Percentiles rank a stretch among this genome's conserved stretches.
Evolutionary conservation across 2,113 vertebrate species (phyloP).

Genomic region (Rhinogobius similis): DNA sequence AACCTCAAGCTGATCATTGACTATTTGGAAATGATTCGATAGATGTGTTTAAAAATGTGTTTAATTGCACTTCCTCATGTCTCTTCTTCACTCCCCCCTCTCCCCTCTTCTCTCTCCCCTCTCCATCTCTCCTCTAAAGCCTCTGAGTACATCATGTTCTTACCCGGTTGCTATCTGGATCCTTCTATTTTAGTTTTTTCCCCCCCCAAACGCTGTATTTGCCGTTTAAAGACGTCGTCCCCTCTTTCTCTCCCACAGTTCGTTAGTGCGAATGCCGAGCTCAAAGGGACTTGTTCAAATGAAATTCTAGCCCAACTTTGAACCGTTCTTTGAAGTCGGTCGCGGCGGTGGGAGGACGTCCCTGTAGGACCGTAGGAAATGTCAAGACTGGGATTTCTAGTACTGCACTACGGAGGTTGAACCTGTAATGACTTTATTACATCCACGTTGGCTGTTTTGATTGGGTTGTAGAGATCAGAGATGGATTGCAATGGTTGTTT

Average conservation of each 20-base stretch:
- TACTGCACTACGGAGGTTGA: slow-evolving; percentile 12
- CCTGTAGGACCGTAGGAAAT: background rate
- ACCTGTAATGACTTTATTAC: background rate
- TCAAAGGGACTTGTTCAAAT: slow-evolving; percentile 39
- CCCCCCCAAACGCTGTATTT: slow-evolving; percentile 36
- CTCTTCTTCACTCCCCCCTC: slow-evolving; percentile 2
- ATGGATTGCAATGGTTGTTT: background rate
- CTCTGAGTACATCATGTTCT: slow-evolving; percentile 58
- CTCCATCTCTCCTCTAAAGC: background rate
- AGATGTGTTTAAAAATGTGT: too few species aligned
- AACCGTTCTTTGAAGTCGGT: slow-evolving; percentile 41
- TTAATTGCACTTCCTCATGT: too few species aligned
- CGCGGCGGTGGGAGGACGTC: background rate
- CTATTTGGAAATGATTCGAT: too few species aligned
- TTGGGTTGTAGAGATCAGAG: background rate
- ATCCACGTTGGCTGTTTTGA: background rate
- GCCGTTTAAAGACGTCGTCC: slow-evolving; percentile 17
- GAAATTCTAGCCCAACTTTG: slow-evolving; percentile 44
- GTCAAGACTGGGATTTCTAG: slow-evolving; percentile 26
- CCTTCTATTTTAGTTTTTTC: slow-evolving; percentile 65
- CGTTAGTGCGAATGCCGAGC: slow-evolving; percentile 19
- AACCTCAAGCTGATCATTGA: too few species aligned
- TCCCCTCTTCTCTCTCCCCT: background rate
- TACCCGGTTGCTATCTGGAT: slow-evolving; percentile 57
- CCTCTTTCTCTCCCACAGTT: slow-evolving; percentile 18